Evolutionary conservation across 1,140 invertebrate genomes (phyloP).

Genomic region (Pseudomyrmex flavicornis): DNA sequence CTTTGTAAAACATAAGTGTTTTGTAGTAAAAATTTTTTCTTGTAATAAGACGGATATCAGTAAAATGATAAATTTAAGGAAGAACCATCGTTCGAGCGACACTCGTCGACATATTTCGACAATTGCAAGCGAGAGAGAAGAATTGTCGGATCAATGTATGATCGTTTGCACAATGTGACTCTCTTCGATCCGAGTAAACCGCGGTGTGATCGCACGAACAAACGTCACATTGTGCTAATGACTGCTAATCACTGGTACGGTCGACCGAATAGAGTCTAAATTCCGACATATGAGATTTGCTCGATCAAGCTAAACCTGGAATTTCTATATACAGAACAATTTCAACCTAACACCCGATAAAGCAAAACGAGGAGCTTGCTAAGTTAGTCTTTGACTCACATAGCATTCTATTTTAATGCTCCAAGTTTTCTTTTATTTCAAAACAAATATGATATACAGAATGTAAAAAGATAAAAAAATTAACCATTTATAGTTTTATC

Average conservation of each 20-base stretch:
- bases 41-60: neutral
- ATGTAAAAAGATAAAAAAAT: neutral
- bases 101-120: slow-evolving; percentile 75
- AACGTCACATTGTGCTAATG: slow-evolving; percentile 72
- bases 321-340: slow-evolving; percentile 46
- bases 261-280: slow-evolving; percentile 75
- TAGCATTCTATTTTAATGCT: neutral
- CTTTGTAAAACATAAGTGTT: too few relatives aligned
- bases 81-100: slow-evolving; percentile 70
- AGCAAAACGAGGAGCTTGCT: neutral
- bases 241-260: slow-evolving; percentile 76
- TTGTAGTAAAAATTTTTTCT: too few relatives aligned
- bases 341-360: neutral
- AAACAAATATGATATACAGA: neutral
- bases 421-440: neutral
- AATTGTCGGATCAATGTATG: slow-evolving; percentile 70
- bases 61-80: slow-evolving; percentile 63
- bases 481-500: neutral
- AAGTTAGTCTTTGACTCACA: neutral
- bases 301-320: slow-evolving; percentile 61
- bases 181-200: slow-evolving; percentile 72
- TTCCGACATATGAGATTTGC: slow-evolving; percentile 72
- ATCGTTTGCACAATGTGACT: slow-evolving; percentile 73
- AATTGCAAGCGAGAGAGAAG: slow-evolving; percentile 62
- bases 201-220: slow-evolving; percentile 75